Evolutionary conservation across 2,113 vertebrate species (phyloP).

Genomic region (Trinectes maculatus): DNA sequence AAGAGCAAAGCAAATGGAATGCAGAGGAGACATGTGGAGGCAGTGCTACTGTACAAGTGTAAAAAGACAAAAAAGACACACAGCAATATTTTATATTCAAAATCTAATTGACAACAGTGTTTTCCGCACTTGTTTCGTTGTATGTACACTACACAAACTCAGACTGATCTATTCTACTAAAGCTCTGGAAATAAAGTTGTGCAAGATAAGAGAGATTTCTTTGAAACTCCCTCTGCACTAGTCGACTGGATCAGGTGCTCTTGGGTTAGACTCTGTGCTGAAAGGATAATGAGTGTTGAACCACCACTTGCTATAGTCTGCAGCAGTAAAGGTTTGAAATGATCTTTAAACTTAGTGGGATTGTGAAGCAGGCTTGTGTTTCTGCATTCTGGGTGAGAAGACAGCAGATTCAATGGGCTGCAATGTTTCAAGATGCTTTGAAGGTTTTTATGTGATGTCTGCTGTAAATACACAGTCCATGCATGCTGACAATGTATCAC

Average conservation of each 20-base stretch:
- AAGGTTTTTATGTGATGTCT: conserved; percentile 13
- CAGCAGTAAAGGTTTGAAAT: conserved; percentile 2
- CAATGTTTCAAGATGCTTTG: conserved; percentile 7
- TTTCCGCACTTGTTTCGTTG: background rate
- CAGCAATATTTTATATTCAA: no score
- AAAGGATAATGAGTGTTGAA: background rate
- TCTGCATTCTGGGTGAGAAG: conserved; percentile 1
- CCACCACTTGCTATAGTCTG: background rate
- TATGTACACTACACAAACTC: background rate
- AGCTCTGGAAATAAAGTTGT: no score
- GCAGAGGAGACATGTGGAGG: no score
- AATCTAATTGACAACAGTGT: no score
- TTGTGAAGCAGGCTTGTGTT: background rate
- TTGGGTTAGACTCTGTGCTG: background rate
- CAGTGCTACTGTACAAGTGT: no score
- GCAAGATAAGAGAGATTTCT: no score
- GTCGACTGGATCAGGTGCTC: background rate
- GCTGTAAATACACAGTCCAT: conserved; percentile 5
- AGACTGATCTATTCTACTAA: conserved; percentile 3
- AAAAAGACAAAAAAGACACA: no score
- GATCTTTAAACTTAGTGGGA: background rate
- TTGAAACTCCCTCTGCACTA: background rate
- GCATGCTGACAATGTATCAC: conserved; percentile 6
- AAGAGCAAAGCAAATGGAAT: no score
- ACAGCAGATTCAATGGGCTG: conserved; percentile 11